A percentile compares a stretch with the other conserved stretches of the same genome.
These are phyloP conservation scores for Otus sunia DNA, from an alignment of 2,113 vertebrate genomes.

Conservation along the genomic window DNA sequence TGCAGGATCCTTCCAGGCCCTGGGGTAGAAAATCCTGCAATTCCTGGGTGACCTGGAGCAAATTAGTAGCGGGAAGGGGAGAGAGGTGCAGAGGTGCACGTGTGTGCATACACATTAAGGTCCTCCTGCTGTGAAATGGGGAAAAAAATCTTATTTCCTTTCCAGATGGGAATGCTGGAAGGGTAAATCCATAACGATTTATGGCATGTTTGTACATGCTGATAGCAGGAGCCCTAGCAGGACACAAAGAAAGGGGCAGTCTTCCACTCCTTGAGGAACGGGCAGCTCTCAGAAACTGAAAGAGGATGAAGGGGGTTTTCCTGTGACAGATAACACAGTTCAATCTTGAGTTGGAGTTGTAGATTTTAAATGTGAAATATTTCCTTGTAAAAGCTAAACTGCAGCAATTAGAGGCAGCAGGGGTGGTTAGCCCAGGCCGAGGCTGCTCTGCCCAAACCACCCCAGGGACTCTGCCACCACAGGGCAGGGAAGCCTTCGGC, in stretches of 20 bases:
- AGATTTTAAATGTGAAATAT: not conserved
- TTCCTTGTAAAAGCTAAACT: not conserved
- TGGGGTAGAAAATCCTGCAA: not conserved
- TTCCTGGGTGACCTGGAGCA: not conserved
- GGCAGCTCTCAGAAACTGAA: not conserved
- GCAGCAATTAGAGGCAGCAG: not conserved
- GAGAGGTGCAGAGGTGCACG: not conserved
- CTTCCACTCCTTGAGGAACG: not conserved
- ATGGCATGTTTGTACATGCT: rapidly evolving
- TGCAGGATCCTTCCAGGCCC: not conserved
- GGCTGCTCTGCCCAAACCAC: not conserved
- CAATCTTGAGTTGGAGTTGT: not conserved
- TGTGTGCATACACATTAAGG: not conserved
- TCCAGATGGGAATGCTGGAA: not conserved
- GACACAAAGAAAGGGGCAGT: not conserved
- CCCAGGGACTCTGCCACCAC: not conserved
- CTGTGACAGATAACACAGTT: not conserved
- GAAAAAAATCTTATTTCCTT: not conserved
- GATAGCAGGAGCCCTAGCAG: not conserved
- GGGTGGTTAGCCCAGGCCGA: rapidly evolving
- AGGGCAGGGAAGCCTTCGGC: not conserved
- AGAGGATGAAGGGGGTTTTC: not conserved
- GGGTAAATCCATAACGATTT: not conserved
- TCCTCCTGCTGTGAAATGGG: not conserved
- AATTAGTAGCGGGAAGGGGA: not conserved